These are phyloP conservation scores for Gerosis bhagava DNA, from an alignment of 2,888 invertebrate genomes.

Conservation along the genomic window DNA sequence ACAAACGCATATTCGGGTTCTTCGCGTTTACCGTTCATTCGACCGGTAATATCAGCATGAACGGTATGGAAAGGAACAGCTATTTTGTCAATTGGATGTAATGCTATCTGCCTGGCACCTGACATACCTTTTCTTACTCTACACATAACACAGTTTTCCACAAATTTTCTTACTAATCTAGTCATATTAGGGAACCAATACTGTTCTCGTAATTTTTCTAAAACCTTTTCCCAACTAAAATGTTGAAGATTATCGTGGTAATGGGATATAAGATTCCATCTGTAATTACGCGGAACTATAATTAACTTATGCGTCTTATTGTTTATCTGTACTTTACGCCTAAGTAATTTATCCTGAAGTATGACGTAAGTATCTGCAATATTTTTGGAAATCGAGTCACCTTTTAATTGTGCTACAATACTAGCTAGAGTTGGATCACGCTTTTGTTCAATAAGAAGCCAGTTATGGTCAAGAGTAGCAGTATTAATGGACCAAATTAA, in stretches of 20 bases:
- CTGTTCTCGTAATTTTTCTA: constrained; percentile 28
- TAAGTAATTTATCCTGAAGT: constrained; percentile 23
- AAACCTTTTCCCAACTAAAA: constrained; percentile 27
- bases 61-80: constrained; percentile 29
- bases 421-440: constrained; percentile 8
- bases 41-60: constrained; percentile 30
- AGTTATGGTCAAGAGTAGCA: constrained; percentile 6
- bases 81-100: constrained; percentile 31
- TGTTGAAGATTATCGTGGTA: constrained; percentile 20
- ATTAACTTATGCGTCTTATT: constrained; percentile 24
- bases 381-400: constrained; percentile 19
- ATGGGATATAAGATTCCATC: constrained; percentile 18
- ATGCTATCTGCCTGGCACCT: constrained; percentile 19
- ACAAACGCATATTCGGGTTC: constrained; percentile 28
- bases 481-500: no score
- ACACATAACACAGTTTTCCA: constrained; percentile 22
- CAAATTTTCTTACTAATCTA: constrained; percentile 21
- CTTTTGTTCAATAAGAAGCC: constrained; percentile 5
- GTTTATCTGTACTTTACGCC: constrained; percentile 29
- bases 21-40: constrained; percentile 26
- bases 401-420: constrained; percentile 22
- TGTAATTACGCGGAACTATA: constrained; percentile 20
- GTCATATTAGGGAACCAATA: constrained; percentile 34
- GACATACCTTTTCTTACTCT: constrained; percentile 23
- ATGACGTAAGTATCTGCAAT: constrained; percentile 22